Conservation (phyloP, 2,888 invertebrate species). For the Papilio demoleus region DNA sequence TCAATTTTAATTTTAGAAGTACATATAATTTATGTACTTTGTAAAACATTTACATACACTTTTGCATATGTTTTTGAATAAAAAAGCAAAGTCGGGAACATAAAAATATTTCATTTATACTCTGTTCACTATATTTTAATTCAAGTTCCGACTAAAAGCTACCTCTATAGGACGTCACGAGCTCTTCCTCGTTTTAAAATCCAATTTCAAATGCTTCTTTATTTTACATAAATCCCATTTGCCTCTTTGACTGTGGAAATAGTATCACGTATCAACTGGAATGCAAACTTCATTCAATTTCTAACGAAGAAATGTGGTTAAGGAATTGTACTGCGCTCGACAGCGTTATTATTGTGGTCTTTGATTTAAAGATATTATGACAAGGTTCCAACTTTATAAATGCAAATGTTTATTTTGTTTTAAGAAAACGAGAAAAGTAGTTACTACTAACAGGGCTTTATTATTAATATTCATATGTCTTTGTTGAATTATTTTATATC, state of each 20-base stretch:
- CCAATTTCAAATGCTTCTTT: constrained; percentile 28
- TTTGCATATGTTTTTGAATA: neutral
- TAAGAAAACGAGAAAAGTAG: no score
- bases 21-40: no score
- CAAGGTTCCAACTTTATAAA: neutral
- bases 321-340: constrained; percentile 8
- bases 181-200: constrained; percentile 26
- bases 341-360: constrained; percentile 11
- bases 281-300: constrained; percentile 27
- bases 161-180: constrained; percentile 15
- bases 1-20: no score
- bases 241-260: constrained; percentile 25
- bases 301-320: constrained; percentile 26
- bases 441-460: no score
- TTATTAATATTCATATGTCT: no score
- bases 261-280: constrained; percentile 30
- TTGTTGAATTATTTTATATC: no score
- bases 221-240: constrained; percentile 35
- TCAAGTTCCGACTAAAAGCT: constrained; percentile 4
- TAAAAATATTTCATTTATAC: constrained; percentile 1
- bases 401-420: neutral
- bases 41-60: neutral
- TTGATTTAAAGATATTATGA: neutral
- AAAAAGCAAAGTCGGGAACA: neutral
- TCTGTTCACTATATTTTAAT: constrained; percentile 19